Percentiles rank a stretch among this genome's conserved stretches.
Conservation (phyloP, 2,113 vertebrate species). For the Tragelaphus strepsiceros region DNA sequence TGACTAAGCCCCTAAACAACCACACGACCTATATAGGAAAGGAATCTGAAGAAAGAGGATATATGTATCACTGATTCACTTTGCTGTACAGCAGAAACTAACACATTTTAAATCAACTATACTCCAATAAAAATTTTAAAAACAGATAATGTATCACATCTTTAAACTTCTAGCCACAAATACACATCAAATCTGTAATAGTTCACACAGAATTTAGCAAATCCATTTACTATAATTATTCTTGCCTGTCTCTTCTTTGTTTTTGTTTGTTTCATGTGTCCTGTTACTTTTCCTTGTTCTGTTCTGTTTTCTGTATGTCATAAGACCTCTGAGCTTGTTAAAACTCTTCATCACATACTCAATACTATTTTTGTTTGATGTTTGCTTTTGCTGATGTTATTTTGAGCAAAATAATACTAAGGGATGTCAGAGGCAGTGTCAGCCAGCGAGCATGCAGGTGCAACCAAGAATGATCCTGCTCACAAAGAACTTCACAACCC, state of each 20-base stretch:
- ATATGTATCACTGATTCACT: background rate
- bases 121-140: background rate
- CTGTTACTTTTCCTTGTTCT: background rate
- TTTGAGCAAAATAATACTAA: background rate
- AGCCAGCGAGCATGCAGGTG: background rate
- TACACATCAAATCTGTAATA: background rate
- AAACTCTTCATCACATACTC: background rate
- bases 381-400: background rate
- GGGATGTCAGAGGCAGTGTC: background rate
- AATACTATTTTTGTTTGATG: background rate
- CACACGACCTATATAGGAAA: background rate
- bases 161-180: background rate
- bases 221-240: background rate
- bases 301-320: background rate
- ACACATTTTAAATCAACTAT: background rate
- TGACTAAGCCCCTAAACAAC: background rate
- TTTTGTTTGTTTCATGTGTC: background rate
- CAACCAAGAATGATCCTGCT: background rate
- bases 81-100: background rate
- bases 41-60: background rate
- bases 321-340: background rate
- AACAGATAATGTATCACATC: background rate
- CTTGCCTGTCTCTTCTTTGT: background rate
- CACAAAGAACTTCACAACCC: background rate
- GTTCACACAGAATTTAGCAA: background rate